Conservation (phyloP, 2,888 invertebrate genomes). For the Amiota communis region DNA sequence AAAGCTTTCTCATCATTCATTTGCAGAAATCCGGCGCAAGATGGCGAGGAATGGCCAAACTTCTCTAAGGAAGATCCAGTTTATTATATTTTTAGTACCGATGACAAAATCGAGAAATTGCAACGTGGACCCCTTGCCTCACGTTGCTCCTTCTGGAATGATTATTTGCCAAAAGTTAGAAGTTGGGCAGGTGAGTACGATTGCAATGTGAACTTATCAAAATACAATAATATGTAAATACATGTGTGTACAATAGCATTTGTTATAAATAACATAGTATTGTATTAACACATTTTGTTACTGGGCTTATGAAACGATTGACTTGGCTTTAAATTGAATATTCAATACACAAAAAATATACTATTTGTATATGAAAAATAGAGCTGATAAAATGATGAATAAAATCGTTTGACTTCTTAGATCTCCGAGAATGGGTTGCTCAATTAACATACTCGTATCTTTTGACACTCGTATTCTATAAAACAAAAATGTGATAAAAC, state of each 20-base stretch:
- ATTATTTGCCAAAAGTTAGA: constrained; percentile 91
- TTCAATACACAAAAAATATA: too few relatives aligned
- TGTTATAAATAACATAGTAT: too few relatives aligned
- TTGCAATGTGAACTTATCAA: too few relatives aligned
- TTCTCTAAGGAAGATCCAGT: constrained; percentile 89
- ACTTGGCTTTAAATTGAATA: background rate
- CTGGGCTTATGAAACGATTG: constrained; percentile 6
- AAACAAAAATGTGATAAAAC: background rate
- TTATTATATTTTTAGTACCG: constrained; percentile 92
- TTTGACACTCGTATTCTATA: background rate
- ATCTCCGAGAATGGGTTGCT: constrained; percentile 7
- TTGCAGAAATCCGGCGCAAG: constrained; percentile 69
- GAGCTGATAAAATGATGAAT: too few relatives aligned
- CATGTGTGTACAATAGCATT: too few relatives aligned
- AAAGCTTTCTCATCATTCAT: constrained; percentile 12
- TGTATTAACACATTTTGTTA: too few relatives aligned
- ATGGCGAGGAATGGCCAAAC: constrained; percentile 84
- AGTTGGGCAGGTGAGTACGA: constrained; percentile 78
- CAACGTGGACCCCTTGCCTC: constrained; percentile 85
- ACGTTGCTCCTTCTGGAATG: constrained; percentile 97
- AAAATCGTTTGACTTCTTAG: background rate
- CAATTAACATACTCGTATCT: constrained; percentile 21
- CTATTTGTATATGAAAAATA: too few relatives aligned
- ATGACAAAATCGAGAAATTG: constrained; percentile 78
- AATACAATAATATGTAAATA: too few relatives aligned